A percentile compares a stretch with the other conserved stretches of the same genome.
These are phyloP conservation scores for Gisinianus flammeolus DNA, from an alignment of 2,888 invertebrate species.

Conservation along the genomic window DNA sequence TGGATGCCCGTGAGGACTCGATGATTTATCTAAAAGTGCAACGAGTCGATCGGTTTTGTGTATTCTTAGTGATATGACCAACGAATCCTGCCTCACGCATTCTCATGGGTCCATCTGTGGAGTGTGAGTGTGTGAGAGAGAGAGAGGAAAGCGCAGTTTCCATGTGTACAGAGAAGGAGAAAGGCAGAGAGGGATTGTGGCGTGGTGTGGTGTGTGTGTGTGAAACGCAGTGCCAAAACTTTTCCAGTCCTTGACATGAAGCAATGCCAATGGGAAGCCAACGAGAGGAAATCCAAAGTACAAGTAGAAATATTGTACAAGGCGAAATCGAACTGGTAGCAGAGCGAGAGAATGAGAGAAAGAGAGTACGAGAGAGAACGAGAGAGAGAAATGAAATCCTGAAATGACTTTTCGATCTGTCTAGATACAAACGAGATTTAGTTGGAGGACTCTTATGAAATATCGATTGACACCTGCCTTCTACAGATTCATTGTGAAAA, in stretches of 20 bases:
- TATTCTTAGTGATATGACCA: too few relatives aligned
- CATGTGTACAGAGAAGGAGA: too few relatives aligned
- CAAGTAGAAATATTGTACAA: background rate
- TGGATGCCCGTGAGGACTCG: background rate
- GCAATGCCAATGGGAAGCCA: background rate
- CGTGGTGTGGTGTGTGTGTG: background rate
- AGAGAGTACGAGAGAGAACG: background rate
- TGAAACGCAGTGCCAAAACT: background rate
- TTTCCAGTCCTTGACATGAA: too few relatives aligned
- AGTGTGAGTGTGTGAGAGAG: too few relatives aligned
- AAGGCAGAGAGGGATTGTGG: too few relatives aligned
- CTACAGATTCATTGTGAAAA: conserved; percentile 3
- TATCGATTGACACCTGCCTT: conserved; percentile 40
- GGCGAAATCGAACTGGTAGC: background rate
- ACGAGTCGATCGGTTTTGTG: too few relatives aligned
- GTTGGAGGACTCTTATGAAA: conserved; percentile 39
- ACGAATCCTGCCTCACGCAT: too few relatives aligned
- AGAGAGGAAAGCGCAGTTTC: too few relatives aligned
- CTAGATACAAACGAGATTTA: conserved; percentile 36
- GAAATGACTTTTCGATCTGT: conserved; percentile 40
- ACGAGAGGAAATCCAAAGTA: background rate
- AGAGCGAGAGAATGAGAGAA: background rate
- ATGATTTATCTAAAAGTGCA: conserved; percentile 7
- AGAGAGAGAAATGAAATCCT: conserved; percentile 5
- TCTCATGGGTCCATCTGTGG: too few relatives aligned